Conservation (phyloP, 2,888 invertebrate genomes). For the Epistrophe grossulariae region DNA sequence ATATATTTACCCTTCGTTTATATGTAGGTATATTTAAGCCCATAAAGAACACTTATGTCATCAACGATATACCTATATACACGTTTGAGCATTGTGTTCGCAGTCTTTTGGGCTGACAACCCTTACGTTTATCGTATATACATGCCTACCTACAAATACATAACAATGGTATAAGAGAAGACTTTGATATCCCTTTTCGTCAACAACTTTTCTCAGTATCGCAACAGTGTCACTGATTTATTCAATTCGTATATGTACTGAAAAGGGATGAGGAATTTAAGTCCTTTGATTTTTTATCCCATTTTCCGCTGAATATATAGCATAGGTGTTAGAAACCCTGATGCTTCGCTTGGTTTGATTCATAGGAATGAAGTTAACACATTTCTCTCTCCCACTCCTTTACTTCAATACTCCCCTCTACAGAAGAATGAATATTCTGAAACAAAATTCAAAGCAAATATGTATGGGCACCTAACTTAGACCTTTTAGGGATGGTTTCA, state of each 20-base stretch:
- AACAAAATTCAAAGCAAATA: conserved; percentile 25
- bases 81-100: conserved; percentile 38
- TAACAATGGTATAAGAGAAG: conserved; percentile 55
- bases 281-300: conserved; percentile 23
- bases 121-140: conserved; percentile 11
- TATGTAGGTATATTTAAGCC: not conserved
- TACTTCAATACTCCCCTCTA: not conserved
- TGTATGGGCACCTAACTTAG: conserved; percentile 5
- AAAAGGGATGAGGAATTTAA: conserved; percentile 26
- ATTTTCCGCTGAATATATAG: conserved; percentile 11
- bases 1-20: conserved; percentile 1
- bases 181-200: conserved; percentile 59
- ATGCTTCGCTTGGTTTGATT: not conserved
- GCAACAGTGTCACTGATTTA: conserved; percentile 62
- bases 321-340: conserved; percentile 3
- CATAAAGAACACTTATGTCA: conserved; percentile 38
- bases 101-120: conserved; percentile 30
- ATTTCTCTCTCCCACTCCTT: conserved; percentile 14
- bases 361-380: conserved; percentile 23
- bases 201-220: conserved; percentile 45
- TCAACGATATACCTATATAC: conserved; percentile 25
- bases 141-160: not conserved
- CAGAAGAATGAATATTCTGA: not conserved
- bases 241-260: conserved; percentile 45
- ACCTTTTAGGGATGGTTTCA: not conserved